Base-by-base conservation (phyloP, 92 coral and sea anemone genomes). In the Epizoanthus rinbou region DNA sequence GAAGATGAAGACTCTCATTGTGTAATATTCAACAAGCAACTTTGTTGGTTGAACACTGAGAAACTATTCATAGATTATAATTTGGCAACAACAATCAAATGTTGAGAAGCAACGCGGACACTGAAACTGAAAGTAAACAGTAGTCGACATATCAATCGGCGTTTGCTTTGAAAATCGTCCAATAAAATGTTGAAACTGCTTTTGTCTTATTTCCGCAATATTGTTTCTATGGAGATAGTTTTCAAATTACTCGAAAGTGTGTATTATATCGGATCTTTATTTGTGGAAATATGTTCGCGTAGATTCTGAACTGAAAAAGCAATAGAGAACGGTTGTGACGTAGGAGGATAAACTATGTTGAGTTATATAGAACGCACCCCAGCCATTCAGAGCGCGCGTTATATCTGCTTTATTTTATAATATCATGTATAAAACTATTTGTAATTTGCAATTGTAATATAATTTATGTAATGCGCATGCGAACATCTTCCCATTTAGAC, bases 271-370 rank as follows among this genome's bases (percentile, higher is more conserved):
- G 69, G 69, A 64, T 64, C 69, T 64, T 64, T 64, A 64, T 64
- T 64, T 24, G 28, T 64, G 69, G 31, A 19, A 71, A 71, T 71
- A 45, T 71, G 76, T 71, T 71, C 56, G 54, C 76, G 76, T 8
- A 71, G 76, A 71, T 71, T 71, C 76, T 25, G 76, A 71, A 8
- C 76, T 71, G 76, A 71, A 71, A 69, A 69, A 69, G 75, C 75
- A 69, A 69, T 69, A 69, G 75, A n/a, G n/a, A n/a, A n/a, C n/a
- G n/a, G n/a, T n/a, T n/a, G n/a, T n/a, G n/a, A n/a, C n/a, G n/a
- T n/a, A n/a, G n/a, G n/a, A n/a, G n/a, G n/a, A n/a, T n/a, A n/a
- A n/a, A n/a, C n/a, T n/a, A n/a, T n/a, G n/a, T n/a, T n/a, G n/a
- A n/a, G n/a, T n/a, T n/a, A n/a, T n/a, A n/a, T n/a, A n/a, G n/a